Percentiles rank a stretch among this genome's conserved stretches.
Conservation (phyloP, 1,140 invertebrate genomes). For the Trichonephila clavipes region DNA sequence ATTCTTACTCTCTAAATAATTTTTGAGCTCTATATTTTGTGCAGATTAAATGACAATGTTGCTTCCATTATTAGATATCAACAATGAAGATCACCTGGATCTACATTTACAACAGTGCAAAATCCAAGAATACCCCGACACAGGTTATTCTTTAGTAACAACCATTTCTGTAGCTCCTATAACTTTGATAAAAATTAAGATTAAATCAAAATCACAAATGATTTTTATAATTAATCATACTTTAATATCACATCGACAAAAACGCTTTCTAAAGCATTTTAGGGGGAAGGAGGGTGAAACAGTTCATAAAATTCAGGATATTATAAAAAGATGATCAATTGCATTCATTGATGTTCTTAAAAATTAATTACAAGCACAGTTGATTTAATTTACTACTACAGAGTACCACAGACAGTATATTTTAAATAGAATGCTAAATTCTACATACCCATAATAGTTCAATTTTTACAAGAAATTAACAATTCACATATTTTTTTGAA, state of each 20-base stretch:
- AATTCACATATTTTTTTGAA: background rate
- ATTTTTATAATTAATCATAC: too few species aligned
- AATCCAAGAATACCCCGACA: background rate
- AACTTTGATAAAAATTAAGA: background rate
- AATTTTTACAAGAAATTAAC: background rate
- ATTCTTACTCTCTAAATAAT: background rate
- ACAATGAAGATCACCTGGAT: conserved; percentile 15
- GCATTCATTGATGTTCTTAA: too few species aligned
- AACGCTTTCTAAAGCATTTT: background rate
- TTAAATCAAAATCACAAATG: too few species aligned
- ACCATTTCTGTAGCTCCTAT: background rate
- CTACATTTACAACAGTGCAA: conserved; percentile 33
- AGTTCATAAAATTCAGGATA: too few species aligned
- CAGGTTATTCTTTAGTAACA: background rate
- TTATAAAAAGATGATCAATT: too few species aligned
- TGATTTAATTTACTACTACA: too few species aligned
- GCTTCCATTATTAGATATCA: conserved; percentile 1
- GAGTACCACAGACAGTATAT: too few species aligned
- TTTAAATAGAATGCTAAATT: too few species aligned
- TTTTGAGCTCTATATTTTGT: conserved; percentile 41
- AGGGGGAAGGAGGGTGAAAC: too few species aligned
- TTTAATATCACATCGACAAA: too few species aligned
- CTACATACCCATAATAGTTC: background rate
- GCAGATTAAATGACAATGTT: conserved; percentile 26
- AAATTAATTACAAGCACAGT: too few species aligned